Evolutionary conservation across 2,797 vertebrate species (phyloP).

Genomic region (Lepilemur ruficaudatus): DNA sequence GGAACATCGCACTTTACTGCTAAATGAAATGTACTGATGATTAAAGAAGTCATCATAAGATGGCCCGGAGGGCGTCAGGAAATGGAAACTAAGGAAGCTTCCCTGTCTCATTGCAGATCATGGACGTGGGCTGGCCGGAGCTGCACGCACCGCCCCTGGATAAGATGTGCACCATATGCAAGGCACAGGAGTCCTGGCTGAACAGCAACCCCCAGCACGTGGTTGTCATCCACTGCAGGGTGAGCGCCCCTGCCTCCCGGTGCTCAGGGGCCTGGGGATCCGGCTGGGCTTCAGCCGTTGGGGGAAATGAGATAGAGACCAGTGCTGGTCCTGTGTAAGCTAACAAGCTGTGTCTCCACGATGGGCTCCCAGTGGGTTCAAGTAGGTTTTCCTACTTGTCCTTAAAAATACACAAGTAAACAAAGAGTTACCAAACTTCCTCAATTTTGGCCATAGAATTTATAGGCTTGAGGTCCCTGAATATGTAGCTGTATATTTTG

Average conservation of each 20-base stretch:
- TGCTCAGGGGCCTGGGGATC: not conserved
- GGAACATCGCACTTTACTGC: not conserved
- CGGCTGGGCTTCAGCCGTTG: not conserved
- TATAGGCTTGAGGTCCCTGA: not conserved
- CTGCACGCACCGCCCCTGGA: conserved; percentile 95
- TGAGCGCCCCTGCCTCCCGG: conserved; percentile 78
- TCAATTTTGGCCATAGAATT: not conserved
- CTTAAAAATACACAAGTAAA: not conserved
- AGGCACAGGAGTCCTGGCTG: conserved; percentile 97
- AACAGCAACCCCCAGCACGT: conserved; percentile 92
- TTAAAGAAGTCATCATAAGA: too few relatives aligned
- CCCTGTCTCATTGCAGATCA: conserved; percentile 85
- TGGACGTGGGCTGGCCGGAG: conserved; percentile 98
- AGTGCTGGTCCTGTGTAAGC: not conserved
- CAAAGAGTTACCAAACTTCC: not conserved
- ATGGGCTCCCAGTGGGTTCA: not conserved
- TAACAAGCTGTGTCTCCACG: not conserved
- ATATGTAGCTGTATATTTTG: not conserved
- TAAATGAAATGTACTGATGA: too few relatives aligned
- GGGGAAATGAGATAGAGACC: not conserved
- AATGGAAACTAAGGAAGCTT: not conserved
- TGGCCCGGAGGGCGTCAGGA: not conserved
- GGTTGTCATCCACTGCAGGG: conserved; percentile 96
- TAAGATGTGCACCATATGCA: conserved; percentile 97
- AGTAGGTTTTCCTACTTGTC: not conserved